Percentiles rank a stretch among this genome's conserved stretches.
phyloP scores from a whole-genome alignment of 2,888 invertebrate species.

The Aquatica leii region DNA sequence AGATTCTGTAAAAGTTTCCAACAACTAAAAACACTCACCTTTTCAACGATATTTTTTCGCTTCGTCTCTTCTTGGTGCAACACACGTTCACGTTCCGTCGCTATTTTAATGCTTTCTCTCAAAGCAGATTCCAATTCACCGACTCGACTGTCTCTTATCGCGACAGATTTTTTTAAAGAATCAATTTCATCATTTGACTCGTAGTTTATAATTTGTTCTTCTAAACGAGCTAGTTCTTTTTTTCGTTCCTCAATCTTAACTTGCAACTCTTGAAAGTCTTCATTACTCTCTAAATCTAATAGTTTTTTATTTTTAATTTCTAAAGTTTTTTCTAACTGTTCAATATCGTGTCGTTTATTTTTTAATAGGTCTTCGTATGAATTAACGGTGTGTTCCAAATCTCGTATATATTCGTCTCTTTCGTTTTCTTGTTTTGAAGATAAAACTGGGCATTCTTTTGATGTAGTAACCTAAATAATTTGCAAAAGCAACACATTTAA shows the following conservation, averaged over 20 bases:
- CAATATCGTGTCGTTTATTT: slow-evolving; percentile 61
- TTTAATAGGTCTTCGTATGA: slow-evolving; percentile 65
- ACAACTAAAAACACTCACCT: slow-evolving; percentile 76
- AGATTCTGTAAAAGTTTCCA: slow-evolving; percentile 9
- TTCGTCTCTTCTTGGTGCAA: slow-evolving; percentile 71
- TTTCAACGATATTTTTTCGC: slow-evolving; percentile 70
- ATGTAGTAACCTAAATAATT: slow-evolving; percentile 31
- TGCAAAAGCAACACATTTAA: slow-evolving; percentile 34
- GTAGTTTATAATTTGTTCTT: slow-evolving; percentile 61
- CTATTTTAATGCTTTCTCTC: slow-evolving; percentile 78
- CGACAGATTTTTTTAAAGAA: slow-evolving; percentile 66
- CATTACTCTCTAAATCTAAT: slow-evolving; percentile 43
- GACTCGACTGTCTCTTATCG: slow-evolving; percentile 66
- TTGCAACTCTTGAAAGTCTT: slow-evolving; percentile 43
- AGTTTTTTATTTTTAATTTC: slow-evolving; percentile 47
- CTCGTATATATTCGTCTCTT: slow-evolving; percentile 49
- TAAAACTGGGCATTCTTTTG: not conserved
- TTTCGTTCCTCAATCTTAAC: slow-evolving; percentile 40
- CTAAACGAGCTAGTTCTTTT: slow-evolving; percentile 45
- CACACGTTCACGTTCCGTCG: slow-evolving; percentile 73
- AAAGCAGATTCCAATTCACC: slow-evolving; percentile 84
- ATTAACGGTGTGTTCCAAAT: slow-evolving; percentile 65
- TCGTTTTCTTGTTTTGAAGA: slow-evolving; percentile 10
- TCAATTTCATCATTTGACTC: slow-evolving; percentile 62
- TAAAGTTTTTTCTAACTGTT: slow-evolving; percentile 47